Conservation (phyloP, 2,888 invertebrate genomes). For the Acronicta leporina region DNA sequence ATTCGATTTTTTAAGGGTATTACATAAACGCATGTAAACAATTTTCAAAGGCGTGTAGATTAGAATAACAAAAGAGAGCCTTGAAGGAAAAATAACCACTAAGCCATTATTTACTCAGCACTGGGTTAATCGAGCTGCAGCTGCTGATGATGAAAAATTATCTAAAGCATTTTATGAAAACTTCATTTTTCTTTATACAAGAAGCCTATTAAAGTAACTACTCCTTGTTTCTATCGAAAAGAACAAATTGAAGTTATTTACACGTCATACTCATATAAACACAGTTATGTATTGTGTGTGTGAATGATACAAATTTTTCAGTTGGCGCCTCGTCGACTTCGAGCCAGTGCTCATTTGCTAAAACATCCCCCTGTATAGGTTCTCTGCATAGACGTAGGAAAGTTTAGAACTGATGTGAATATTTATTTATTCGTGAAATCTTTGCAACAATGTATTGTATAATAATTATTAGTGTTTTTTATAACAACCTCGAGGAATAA, state of each 20-base stretch:
- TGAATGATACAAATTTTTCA: constrained; percentile 69
- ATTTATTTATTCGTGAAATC: constrained; percentile 17
- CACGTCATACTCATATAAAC: constrained; percentile 14
- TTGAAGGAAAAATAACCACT: too few species aligned
- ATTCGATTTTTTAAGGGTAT: too few species aligned
- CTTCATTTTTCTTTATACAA: too few species aligned
- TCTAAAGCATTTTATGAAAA: too few species aligned
- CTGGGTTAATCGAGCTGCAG: too few species aligned
- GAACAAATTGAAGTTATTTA: constrained; percentile 11
- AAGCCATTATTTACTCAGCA: too few species aligned
- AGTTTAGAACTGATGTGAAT: constrained; percentile 53
- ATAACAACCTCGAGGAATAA: too few species aligned
- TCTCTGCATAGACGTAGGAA: constrained; percentile 57
- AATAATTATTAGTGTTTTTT: background rate
- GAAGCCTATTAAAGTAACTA: too few species aligned
- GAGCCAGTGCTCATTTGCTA: constrained; percentile 82
- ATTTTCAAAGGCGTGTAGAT: too few species aligned
- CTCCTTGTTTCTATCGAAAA: constrained; percentile 22
- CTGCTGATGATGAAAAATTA: too few species aligned
- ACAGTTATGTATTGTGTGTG: constrained; percentile 45
- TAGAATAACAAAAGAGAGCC: too few species aligned
- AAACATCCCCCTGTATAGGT: constrained; percentile 75
- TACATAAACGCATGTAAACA: too few species aligned
- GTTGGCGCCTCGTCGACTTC: constrained; percentile 70
- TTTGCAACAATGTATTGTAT: background rate